Base-by-base conservation (phyloP, 2,888 invertebrate genomes). In the Ectobius pallidus region DNA sequence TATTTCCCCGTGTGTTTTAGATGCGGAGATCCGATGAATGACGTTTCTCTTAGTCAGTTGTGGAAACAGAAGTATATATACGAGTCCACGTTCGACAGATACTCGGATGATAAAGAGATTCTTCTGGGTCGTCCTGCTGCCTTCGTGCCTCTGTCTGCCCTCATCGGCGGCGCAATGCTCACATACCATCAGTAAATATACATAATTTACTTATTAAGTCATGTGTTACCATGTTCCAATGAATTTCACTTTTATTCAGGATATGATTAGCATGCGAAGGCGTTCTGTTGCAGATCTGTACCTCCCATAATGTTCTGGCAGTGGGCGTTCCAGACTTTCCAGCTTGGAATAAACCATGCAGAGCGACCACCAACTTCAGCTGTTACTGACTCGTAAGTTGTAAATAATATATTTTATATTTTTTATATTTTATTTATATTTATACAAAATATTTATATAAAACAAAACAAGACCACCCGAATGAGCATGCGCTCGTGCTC, bases 11-110 rank as follows among this genome's bases (percentile, higher is more conserved):
- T n/a, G n/a, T 55, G 16, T 25, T 55, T 27, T 16, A 55, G 55
- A 55, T 55, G 55, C 16, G 61, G 61, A n/a, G 34, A 61, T 6
- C 32, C 61, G 32, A 27, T 61, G 30, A 20, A 30, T 9, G 61
- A 61, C 25, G 18, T 61, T 4, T n/a, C 32, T 9, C 1, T n/a
- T 2, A 6, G 2, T 7, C 61, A 61, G 20, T 32, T 61, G 20
- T 61, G 61, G 61, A 61, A 32, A n/a, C 16, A 9, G 7, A 61
- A 61, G 4, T 61, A 61, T 61, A 7, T 61, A 2, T 61, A 61
- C n/a, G 61, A 61, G 1, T 61, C 61, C 1, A 32, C 61, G 4
- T 61, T 16, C 18, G 61, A 61, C 25, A 18, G 18, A 16, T 32
- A 61, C 3, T n/a, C 32, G n/a, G 61, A 61, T 18, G 61, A 61